Conservation (phyloP, 2,113 vertebrate genomes). For the Bettongia penicillata region DNA sequence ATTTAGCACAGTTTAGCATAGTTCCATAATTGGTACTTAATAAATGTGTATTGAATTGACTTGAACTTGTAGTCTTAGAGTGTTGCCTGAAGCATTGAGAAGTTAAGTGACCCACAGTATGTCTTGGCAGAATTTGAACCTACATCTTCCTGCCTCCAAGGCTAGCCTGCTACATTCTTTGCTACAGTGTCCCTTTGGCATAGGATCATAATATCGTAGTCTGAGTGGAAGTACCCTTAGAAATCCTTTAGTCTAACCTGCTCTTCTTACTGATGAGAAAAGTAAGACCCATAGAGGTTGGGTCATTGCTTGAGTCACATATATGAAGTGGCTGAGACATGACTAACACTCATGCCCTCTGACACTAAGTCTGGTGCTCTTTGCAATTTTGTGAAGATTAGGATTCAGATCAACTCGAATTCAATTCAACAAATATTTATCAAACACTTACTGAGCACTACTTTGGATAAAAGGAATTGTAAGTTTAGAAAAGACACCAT, state of each 20-base stretch:
- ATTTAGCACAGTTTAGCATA: no score
- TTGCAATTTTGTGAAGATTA: neutral
- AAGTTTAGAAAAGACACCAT: neutral
- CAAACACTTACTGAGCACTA: neutral
- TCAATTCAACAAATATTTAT: neutral
- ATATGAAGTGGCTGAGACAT: neutral
- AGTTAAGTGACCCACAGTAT: no score
- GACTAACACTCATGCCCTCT: neutral
- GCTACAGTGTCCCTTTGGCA: neutral
- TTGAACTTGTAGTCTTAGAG: no score
- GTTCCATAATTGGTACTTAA: no score
- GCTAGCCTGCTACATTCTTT: neutral
- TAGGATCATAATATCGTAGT: neutral
- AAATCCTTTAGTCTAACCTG: neutral
- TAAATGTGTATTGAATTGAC: no score
- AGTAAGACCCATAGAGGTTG: neutral
- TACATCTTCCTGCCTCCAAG: no score
- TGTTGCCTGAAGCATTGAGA: no score
- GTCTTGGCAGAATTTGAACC: no score
- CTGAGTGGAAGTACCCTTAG: neutral
- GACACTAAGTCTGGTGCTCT: neutral
- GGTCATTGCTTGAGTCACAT: neutral
- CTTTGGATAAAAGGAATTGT: neutral
- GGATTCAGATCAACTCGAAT: neutral
- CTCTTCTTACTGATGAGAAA: neutral